Percentiles rank a stretch among this genome's conserved stretches.
Evolutionary conservation across 2,888 invertebrate genomes (phyloP).

Genomic region (Entomobrya proxima): DNA sequence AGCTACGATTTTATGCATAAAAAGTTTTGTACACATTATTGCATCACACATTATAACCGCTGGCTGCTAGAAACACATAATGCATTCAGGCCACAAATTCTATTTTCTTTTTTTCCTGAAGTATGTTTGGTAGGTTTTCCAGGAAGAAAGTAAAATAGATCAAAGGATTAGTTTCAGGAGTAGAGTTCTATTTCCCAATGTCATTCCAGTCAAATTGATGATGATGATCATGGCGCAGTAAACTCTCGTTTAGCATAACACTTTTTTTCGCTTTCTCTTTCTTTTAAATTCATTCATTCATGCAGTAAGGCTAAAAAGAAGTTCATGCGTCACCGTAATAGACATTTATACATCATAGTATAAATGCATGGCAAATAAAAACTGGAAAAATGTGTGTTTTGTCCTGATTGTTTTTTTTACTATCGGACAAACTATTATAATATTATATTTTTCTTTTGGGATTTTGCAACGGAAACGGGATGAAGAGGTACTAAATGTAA

Average conservation of each 20-base stretch:
- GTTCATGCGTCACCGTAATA: no score
- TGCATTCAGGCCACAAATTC: background rate
- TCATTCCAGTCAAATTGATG: constrained; percentile 13
- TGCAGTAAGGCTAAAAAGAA: background rate
- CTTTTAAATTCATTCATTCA: background rate
- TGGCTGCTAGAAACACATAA: no score
- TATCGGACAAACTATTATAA: background rate
- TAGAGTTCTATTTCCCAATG: background rate
- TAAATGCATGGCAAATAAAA: no score
- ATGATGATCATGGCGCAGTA: constrained; percentile 1
- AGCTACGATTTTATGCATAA: no score
- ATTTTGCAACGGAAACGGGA: background rate
- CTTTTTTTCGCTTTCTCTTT: background rate
- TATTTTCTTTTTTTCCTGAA: background rate
- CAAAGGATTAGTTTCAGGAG: constrained; percentile 5
- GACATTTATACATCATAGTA: no score
- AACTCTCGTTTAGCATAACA: constrained; percentile 13
- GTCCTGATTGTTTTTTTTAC: constrained; percentile 32
- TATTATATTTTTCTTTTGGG: background rate
- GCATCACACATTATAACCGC: no score
- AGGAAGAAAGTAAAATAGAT: background rate
- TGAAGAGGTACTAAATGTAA: constrained; percentile 1
- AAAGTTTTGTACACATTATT: no score
- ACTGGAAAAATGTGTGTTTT: no score
- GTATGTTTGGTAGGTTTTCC: background rate